Evolutionary conservation across 2,888 invertebrate species (phyloP).

Genomic region (Eilema griseolum): DNA sequence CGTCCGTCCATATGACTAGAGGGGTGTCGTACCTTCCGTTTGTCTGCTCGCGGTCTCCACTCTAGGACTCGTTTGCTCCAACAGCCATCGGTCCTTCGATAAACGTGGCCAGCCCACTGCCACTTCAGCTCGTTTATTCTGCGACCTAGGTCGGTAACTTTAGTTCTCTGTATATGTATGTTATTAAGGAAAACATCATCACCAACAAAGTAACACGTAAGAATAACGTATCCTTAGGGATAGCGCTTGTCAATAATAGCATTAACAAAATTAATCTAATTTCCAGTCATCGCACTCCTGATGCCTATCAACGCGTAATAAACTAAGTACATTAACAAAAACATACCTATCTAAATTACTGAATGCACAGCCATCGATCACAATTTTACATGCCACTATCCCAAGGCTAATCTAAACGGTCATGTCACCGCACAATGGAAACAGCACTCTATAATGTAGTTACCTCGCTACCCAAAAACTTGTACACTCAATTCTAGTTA

Average conservation of each 20-base stretch:
- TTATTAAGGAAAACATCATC: background rate
- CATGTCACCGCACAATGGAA: conserved; percentile 51
- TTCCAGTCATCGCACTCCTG: conserved; percentile 8
- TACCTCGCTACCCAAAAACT: conserved; percentile 21
- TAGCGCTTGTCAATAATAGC: background rate
- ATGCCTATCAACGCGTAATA: background rate
- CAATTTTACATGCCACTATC: conserved; percentile 48
- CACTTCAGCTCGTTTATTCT: no score
- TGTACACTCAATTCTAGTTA: conserved; percentile 17
- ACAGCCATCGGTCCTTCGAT: no score
- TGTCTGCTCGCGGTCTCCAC: no score
- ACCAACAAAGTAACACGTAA: background rate
- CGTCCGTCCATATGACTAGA: no score
- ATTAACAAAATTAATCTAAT: background rate
- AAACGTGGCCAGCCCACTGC: no score
- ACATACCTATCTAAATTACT: conserved; percentile 27
- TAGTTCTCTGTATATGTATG: no score
- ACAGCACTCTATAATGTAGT: conserved; percentile 39
- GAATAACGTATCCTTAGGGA: background rate
- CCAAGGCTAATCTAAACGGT: conserved; percentile 59
- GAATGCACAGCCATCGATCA: conserved; percentile 54
- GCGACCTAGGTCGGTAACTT: no score
- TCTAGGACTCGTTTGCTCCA: no score
- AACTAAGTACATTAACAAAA: conserved; percentile 15
- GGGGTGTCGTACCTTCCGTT: no score